Evolutionary conservation across 2,113 vertebrate species (phyloP), one percentile per base, ranked within the genome.

Genomic region (Otolemur garnettii): DNA sequence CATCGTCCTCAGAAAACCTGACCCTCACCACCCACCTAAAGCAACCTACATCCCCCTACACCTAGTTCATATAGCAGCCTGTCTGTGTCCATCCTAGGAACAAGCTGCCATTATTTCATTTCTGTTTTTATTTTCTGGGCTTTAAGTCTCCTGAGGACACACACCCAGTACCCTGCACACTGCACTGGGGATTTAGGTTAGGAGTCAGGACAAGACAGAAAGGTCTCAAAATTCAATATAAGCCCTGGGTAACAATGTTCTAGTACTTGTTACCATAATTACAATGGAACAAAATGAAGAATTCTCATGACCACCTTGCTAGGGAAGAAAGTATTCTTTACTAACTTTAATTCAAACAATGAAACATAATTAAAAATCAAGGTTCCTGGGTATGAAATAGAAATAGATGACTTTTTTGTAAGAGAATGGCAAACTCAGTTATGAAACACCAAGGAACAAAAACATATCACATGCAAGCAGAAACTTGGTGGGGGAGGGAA

Each of bases 281-380:
- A 68, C 14, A 79, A 74, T 13, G 15, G 57, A 93, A 68, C n/a
- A 59, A 96, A 91, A 68, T 62, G 42, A 62, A 91, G 60, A 62
- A 82, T 38, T 82, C 28, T 57, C 33, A 9, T 7, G 50, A 84
- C 60, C 30, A 69, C 42, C 17, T 42, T 50, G 24, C 45, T 78
- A 59, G 28, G 21, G 42, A 92, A 89, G 53, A 91, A 60, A 89
- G 68, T 24, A 74, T 85, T 93, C 69, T 90, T 75, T n/a, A 90
- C 26, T 87, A 69, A 87, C 60, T 90, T 86, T 77, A 81, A 75
- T 53, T 79, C 82, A 87, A 38, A 66, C 33, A 83, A 83, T 21
- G 94, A 96, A 90, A 66, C 55, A 38, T 35, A 94, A 64, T 77
- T 84, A 64, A 75, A 87, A 83, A 50, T 50, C 68, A 71, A 77